Percentiles rank a stretch among this genome's conserved stretches.
Conservation (phyloP, 2,888 invertebrate genomes). For the Polyploca ridens region DNA sequence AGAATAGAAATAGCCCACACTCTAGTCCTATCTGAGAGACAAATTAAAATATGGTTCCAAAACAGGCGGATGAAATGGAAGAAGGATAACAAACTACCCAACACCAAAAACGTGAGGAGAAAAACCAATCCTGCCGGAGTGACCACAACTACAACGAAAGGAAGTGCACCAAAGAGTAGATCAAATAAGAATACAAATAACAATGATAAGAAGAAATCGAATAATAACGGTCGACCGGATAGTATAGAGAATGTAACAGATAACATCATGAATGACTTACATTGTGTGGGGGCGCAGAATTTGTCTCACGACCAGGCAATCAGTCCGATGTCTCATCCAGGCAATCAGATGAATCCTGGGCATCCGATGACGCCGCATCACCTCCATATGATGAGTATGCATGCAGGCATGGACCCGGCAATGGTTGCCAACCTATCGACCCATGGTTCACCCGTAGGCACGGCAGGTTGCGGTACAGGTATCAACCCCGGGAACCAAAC, state of each 20-base stretch:
- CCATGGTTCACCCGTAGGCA: conserved; percentile 83
- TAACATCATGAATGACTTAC: conserved; percentile 85
- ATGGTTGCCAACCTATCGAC: conserved; percentile 80
- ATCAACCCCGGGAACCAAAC: conserved; percentile 75
- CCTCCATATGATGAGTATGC: conserved; percentile 79
- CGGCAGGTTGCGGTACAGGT: conserved; percentile 77
- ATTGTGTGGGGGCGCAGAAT: conserved; percentile 82
- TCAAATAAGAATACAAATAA: conserved; percentile 84
- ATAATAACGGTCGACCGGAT: conserved; percentile 84
- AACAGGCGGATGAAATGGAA: conserved; percentile 92
- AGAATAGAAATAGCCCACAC: conserved; percentile 99
- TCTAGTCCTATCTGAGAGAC: conserved; percentile 94
- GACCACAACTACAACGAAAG: conserved; percentile 83
- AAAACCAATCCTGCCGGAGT: conserved; percentile 91
- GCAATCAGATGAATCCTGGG: conserved; percentile 76
- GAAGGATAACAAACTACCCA: conserved; percentile 93
- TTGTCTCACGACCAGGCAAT: conserved; percentile 77
- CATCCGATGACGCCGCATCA: conserved; percentile 84
- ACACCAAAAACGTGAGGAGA: conserved; percentile 90
- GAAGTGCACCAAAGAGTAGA: conserved; percentile 88
- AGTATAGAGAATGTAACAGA: conserved; percentile 88
- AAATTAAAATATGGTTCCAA: conserved; percentile 96
- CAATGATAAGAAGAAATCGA: conserved; percentile 82
- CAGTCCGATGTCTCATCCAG: conserved; percentile 80
- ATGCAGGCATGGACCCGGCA: conserved; percentile 76